These are phyloP conservation scores for Natator depressus DNA, from an alignment of 2,113 vertebrate species.

Conservation along the genomic window DNA sequence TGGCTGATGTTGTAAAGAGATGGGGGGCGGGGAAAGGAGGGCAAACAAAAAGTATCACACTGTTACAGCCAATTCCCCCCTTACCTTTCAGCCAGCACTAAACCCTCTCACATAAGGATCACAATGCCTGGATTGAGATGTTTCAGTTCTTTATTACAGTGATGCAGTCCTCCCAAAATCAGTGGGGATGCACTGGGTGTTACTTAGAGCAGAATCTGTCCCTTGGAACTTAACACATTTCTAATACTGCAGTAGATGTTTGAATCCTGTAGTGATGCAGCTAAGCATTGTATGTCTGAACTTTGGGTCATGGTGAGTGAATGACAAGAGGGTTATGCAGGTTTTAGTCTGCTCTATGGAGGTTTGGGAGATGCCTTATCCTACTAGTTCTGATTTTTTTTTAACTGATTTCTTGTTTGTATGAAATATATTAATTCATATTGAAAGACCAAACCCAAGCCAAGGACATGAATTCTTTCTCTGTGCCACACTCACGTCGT, in stretches of 20 bases:
- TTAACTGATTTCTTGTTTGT: neutral
- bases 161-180: neutral
- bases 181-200: fast-evolving
- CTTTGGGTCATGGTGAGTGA: neutral
- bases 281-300: neutral
- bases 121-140: neutral
- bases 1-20: neutral
- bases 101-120: neutral
- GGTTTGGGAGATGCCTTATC: constrained; percentile 22
- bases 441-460: constrained; percentile 33
- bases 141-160: fast-evolving
- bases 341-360: constrained; percentile 9
- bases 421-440: neutral
- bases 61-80: neutral
- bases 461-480: neutral
- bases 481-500: neutral
- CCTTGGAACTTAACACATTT: neutral
- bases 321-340: constrained; percentile 1
- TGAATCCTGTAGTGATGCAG: neutral
- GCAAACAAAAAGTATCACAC: neutral
- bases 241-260: neutral
- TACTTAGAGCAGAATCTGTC: fast-evolving
- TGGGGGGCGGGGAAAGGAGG: neutral
- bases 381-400: constrained; percentile 37
- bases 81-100: neutral